Base-by-base conservation (phyloP, 1,140 invertebrate species). In the Oedothorax gibbosus region DNA sequence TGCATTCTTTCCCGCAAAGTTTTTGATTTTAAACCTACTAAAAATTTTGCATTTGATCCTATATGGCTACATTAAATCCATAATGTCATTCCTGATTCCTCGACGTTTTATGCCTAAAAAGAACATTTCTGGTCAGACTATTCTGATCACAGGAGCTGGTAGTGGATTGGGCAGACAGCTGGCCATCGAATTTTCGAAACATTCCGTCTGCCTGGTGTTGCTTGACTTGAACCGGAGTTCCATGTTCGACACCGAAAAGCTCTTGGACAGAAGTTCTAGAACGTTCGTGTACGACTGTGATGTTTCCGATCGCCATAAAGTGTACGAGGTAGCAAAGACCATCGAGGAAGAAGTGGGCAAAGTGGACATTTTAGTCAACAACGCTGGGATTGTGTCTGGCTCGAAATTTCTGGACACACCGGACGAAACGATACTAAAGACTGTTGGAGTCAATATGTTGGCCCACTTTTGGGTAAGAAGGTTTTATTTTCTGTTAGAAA, bases 211-310 rank as follows among this genome's bases (percentile, higher is more conserved):
- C 76, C 93, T 98, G 18, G 94, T 98, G 15, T 91, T 97, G 62
- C 97, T 96, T 96, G 97, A 99, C 91, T 93, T 98, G 72, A 97
- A 97, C 90, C 92, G 94, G 90, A 91, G 93, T 90, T 95, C 95
- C 62, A 93, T 96, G 87, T 92, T 94, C 79, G 94, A 95, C 88
- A 95, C 96, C 0, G 93, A 93, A 15, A 91, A 93, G 76, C 90
- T 93, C 65, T 91, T 97, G 7, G 91, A 92, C 78, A 90, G 92
- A 1, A 91, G 93, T 72, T 95, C 95, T 57, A 93, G 92, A 82
- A 91, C 93, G 85, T 92, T 93, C 79, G 93, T 87, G 89, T 92
- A 91, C 82, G 89, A 87, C 0, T 89, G 97, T 64, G 95, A 98
- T 88, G 91, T 98, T 5, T 94, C 95, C 8, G 93, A 96, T 83